Evolutionary conservation across 1,140 invertebrate genomes (phyloP).

Genomic region (Dolichoris vasculosae): DNA sequence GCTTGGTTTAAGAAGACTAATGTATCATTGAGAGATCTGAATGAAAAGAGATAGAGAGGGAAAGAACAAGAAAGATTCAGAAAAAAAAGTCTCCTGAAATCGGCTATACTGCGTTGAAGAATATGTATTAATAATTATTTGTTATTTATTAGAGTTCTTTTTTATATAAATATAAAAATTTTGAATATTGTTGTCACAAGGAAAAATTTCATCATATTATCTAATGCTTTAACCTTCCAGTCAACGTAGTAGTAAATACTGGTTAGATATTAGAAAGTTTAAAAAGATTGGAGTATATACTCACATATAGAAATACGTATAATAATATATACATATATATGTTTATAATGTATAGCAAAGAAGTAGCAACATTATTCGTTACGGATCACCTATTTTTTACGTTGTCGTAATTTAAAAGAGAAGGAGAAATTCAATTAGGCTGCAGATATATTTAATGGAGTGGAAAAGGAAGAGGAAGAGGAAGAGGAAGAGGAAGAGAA

Average conservation of each 20-base stretch:
- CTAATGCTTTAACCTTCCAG: constrained; percentile 8
- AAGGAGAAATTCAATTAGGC: constrained; percentile 31
- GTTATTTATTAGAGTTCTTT: too few species aligned
- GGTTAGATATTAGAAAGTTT: background rate
- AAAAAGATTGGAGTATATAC: too few species aligned
- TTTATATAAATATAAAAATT: background rate
- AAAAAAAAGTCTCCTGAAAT: background rate
- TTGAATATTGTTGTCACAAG: background rate
- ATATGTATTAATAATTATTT: background rate
- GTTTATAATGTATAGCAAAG: background rate
- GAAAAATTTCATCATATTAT: background rate
- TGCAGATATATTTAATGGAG: background rate
- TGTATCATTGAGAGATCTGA: background rate
- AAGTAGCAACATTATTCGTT: constrained; percentile 29
- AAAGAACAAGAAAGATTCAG: background rate
- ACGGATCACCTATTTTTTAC: constrained; percentile 12
- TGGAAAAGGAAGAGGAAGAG: background rate
- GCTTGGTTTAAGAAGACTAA: background rate
- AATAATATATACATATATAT: too few species aligned
- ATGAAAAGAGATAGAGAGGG: background rate
- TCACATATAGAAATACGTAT: too few species aligned
- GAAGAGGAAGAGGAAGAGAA: background rate
- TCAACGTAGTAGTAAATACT: background rate
- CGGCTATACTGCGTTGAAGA: background rate
- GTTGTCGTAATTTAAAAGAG: constrained; percentile 36